Conservation (phyloP, 2,888 invertebrate genomes). For the Drosophila anceps region DNA sequence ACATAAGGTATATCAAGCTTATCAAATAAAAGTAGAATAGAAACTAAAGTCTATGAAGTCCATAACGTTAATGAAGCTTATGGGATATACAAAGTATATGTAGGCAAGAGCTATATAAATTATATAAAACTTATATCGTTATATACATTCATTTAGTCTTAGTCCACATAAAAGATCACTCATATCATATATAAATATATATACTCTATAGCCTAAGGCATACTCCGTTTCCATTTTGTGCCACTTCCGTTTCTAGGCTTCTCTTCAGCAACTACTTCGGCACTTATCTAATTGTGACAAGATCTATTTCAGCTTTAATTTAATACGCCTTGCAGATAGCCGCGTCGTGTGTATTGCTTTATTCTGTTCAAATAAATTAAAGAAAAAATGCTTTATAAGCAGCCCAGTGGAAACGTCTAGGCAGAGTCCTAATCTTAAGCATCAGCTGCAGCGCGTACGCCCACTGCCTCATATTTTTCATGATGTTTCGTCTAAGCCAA, state of each 20-base stretch:
- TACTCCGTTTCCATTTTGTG: neutral
- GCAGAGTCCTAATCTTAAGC: conserved; percentile 43
- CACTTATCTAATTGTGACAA: conserved; percentile 27
- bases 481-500: conserved; percentile 61
- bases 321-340: conserved; percentile 29
- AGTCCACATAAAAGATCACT: no score
- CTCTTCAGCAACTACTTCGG: neutral
- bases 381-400: conserved; percentile 33
- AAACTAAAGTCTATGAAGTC: neutral
- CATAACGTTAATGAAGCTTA: neutral
- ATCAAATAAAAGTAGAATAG: no score
- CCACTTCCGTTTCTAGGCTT: conserved; percentile 32
- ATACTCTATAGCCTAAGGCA: no score
- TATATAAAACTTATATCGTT: no score
- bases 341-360: conserved; percentile 44
- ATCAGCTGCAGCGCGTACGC: conserved; percentile 60
- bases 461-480: conserved; percentile 65
- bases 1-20: no score
- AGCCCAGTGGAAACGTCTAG: conserved; percentile 28
- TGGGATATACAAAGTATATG: neutral
- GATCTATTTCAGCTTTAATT: conserved; percentile 53
- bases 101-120: no score
- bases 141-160: no score
- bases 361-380: conserved; percentile 50
- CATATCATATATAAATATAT: no score